Evolutionary conservation across 2,888 invertebrate genomes (phyloP).

Genomic region (Melanostoma scalare): DNA sequence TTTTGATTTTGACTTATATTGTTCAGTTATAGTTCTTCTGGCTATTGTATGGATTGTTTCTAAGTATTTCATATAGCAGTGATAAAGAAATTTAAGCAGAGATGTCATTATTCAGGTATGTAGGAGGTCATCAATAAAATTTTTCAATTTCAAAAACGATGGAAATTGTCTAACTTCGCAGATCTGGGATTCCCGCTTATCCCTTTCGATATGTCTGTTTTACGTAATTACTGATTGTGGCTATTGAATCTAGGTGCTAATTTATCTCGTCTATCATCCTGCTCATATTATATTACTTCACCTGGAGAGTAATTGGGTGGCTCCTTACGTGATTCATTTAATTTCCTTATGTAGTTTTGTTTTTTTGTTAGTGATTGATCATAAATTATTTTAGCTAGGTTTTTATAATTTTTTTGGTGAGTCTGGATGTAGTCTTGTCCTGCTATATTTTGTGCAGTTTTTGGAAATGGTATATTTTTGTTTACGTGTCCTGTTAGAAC

Average conservation of each 20-base stretch:
- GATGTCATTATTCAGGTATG: too few species aligned
- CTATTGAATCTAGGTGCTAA: constrained; percentile 5
- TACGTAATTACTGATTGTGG: too few species aligned
- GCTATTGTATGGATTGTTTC: too few species aligned
- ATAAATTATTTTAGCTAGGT: constrained; percentile 17
- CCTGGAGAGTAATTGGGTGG: constrained; percentile 4
- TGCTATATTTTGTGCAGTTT: background rate
- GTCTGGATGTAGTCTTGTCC: constrained; percentile 26
- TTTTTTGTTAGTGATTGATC: constrained; percentile 15
- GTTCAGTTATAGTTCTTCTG: too few species aligned
- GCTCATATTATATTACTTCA: constrained; percentile 19
- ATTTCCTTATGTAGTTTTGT: constrained; percentile 7
- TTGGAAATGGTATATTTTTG: background rate
- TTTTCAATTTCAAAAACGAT: too few species aligned
- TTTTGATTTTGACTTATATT: too few species aligned
- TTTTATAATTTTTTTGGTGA: constrained; percentile 16
- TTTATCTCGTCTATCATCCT: constrained; percentile 23
- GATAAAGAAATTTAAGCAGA: too few species aligned
- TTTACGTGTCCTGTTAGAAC: constrained; percentile 38
- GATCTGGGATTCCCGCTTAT: too few species aligned
- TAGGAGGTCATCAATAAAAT: too few species aligned
- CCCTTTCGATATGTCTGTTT: too few species aligned
- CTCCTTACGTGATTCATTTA: constrained; percentile 11
- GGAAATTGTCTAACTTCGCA: too few species aligned
- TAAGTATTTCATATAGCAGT: too few species aligned